Percentiles rank a stretch among this genome's conserved stretches.
Evolutionary conservation across 2,113 vertebrate genomes (phyloP).

Genomic region (Todiramphus saurophagus): DNA sequence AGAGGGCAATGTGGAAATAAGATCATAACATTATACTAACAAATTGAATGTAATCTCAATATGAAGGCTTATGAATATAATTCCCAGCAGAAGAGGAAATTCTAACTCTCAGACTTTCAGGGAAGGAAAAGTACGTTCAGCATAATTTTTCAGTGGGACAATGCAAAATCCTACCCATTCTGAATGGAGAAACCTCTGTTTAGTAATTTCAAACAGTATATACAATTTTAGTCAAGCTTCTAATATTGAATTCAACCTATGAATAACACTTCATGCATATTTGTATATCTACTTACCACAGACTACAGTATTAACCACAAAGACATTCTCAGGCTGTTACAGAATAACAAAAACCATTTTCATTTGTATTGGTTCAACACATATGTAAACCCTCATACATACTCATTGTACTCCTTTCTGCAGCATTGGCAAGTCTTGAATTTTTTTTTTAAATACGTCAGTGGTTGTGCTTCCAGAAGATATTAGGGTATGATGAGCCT

Average conservation of each 20-base stretch:
- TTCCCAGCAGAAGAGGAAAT: neutral
- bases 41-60: neutral
- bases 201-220: neutral
- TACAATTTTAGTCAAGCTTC: neutral
- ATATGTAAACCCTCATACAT: neutral
- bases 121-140: neutral
- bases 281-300: neutral
- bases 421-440: neutral
- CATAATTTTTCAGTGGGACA: neutral
- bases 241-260: neutral
- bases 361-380: neutral
- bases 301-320: neutral
- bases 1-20: neutral
- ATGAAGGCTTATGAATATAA: neutral
- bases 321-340: neutral
- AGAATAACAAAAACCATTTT: neutral
- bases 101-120: neutral
- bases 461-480: neutral
- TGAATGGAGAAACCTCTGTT: neutral
- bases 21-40: neutral
- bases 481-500: neutral
- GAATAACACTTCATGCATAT: neutral
- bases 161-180: neutral
- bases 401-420: neutral
- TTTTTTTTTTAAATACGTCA: neutral